Evolutionary conservation across 2,888 invertebrate genomes (phyloP), one percentile per base, ranked within the genome.

Genomic region (Drosophila anomelani): DNA sequence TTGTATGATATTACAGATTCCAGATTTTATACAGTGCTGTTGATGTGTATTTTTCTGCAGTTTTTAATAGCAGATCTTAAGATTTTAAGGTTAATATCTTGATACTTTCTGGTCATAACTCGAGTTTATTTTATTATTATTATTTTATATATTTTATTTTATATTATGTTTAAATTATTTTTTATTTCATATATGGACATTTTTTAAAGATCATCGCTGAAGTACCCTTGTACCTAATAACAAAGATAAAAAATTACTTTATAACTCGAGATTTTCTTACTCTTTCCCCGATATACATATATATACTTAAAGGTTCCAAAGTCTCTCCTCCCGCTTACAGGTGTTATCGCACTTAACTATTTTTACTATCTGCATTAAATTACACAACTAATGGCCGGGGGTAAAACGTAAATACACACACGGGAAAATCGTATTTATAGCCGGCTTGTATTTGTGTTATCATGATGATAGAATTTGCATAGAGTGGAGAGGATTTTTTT

Each of bases 301-400:
- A 23, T 23, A 2, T n/a, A 34, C n/a, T 29, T 29, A 59, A 39
- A 34, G 20, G 47, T 46, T 44, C 63, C 38, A 23, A 59, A 59
- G 59, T 59, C 38, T 59, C 36, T n/a, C 34, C 17, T 12, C 17
- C 26, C 23, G 62, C 10, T 43, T 26, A 60, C 61, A 61, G 8
- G 41, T 23, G 7, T 9, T 68, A 68, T 64, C 76, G 46, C 60
- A 34, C 46, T n/a, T 20, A 51, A 67, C 49, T n/a, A 26, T 39
- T 46, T 62, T 54, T 57, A 72, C 57, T 76, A 72, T 72, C 72
- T 76, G 67, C 70, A 51, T 69, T 69, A 76, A 76, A 73, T 73
- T 69, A 73, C 76, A 73, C 72, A 76, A 76, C 72, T 73, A 73
- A 73, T 73, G 57, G 44, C 7, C 29, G 29, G 38, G 46, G 46